Evolutionary conservation across 2,113 vertebrate genomes (phyloP).

Genomic region (Zosterops pallidus): DNA sequence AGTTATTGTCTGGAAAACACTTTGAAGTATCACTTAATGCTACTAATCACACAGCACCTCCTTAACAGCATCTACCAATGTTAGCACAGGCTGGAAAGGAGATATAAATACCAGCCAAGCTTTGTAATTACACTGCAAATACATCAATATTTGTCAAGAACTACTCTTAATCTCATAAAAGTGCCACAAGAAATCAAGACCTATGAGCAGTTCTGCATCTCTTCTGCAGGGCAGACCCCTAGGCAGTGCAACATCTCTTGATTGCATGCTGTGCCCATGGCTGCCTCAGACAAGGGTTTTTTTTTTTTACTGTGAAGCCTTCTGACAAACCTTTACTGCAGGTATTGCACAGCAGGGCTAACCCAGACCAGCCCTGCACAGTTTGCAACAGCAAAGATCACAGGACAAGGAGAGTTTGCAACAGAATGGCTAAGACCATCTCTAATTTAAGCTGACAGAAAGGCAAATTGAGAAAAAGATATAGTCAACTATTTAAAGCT

Average conservation of each 20-base stretch:
- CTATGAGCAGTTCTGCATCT: background rate
- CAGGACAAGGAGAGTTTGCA: background rate
- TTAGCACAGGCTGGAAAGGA: background rate
- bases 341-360: background rate
- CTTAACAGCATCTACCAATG: background rate
- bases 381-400: background rate
- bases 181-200: background rate
- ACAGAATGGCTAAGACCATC: background rate
- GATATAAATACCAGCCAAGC: background rate
- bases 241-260: background rate
- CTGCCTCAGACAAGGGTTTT: background rate
- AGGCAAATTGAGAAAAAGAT: slow-evolving; percentile 23
- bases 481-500: background rate
- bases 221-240: background rate
- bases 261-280: background rate
- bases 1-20: slow-evolving; percentile 17
- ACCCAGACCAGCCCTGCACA: background rate
- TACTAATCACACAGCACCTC: background rate
- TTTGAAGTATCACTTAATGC: background rate
- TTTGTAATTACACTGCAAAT: background rate
- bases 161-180: background rate
- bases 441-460: slow-evolving; percentile 15
- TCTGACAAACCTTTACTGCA: background rate
- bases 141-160: slow-evolving; percentile 9
- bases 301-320: background rate